These are phyloP conservation scores for Anableps anableps DNA, from an alignment of 2,797 vertebrate genomes.

Conservation along the genomic window DNA sequence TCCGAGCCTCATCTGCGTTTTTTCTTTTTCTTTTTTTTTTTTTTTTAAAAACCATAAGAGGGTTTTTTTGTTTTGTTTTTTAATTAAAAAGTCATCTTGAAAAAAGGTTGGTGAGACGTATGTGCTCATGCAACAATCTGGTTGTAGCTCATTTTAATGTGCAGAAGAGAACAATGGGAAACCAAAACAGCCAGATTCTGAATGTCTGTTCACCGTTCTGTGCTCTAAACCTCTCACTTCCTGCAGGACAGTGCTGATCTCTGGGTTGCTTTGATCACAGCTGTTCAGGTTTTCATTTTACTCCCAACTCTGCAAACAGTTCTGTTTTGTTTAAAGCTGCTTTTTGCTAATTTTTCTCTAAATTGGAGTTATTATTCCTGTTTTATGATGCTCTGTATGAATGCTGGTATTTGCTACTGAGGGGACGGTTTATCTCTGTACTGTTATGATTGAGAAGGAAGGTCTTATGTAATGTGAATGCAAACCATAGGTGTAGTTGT, in stretches of 20 bases:
- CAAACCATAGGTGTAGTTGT: conserved; percentile 42
- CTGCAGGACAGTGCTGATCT: conserved; percentile 18
- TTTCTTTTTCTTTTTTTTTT: conserved; percentile 11
- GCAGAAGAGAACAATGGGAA: conserved; percentile 20
- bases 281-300: conserved; percentile 33
- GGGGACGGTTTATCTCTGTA: conserved; percentile 18
- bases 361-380: conserved; percentile 19
- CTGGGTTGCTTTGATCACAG: conserved; percentile 46
- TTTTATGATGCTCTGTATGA: conserved; percentile 49
- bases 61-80: not conserved
- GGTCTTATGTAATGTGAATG: conserved; percentile 25
- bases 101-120: not conserved
- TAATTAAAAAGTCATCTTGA: not conserved
- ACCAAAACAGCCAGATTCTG: conserved; percentile 47
- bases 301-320: conserved; percentile 36
- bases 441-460: conserved; percentile 16
- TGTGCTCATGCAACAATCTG: conserved; percentile 14
- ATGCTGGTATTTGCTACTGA: conserved; percentile 47
- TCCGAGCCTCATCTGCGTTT: conserved; percentile 45
- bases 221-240: conserved; percentile 12
- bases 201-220: conserved; percentile 43
- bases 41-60: not conserved
- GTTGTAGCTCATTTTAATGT: conserved; percentile 24
- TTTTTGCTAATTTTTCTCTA: not conserved
- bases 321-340: conserved; percentile 35